Percentiles rank a stretch among this genome's conserved stretches.
Evolutionary conservation across 1,140 invertebrate species (phyloP).

Genomic region (Drosophila orena): DNA sequence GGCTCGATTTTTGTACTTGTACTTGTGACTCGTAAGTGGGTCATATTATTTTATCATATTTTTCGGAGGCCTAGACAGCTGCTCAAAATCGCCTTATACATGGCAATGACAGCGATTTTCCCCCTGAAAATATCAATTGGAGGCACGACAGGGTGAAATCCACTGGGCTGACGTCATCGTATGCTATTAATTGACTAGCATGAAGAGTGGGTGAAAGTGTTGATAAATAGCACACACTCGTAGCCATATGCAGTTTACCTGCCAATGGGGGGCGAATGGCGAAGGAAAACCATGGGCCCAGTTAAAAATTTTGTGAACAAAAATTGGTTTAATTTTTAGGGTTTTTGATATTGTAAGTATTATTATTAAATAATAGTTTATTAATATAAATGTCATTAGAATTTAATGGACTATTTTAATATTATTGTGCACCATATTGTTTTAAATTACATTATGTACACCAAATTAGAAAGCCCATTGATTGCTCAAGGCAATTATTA

Average conservation of each 20-base stretch:
- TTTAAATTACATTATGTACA: too few relatives aligned
- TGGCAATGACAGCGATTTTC: constrained; percentile 34
- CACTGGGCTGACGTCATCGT: constrained; percentile 54
- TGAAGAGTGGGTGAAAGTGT: constrained; percentile 48
- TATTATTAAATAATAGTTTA: too few relatives aligned
- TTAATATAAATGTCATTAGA: too few relatives aligned
- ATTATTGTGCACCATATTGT: too few relatives aligned
- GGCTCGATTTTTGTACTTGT: constrained; percentile 25
- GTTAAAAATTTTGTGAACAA: constrained; percentile 10
- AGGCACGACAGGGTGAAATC: constrained; percentile 12
- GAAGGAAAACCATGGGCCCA: constrained; percentile 49
- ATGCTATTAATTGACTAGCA: constrained; percentile 57
- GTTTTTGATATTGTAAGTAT: too few relatives aligned
- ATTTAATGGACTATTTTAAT: too few relatives aligned
- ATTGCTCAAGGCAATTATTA: not conserved
- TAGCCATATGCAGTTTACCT: constrained; percentile 36
- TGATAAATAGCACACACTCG: constrained; percentile 31
- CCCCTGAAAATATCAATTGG: constrained; percentile 41
- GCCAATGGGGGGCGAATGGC: constrained; percentile 47
- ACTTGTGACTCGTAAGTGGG: constrained; percentile 57
- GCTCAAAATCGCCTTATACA: constrained; percentile 34
- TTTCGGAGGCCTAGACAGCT: constrained; percentile 42
- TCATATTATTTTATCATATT: constrained; percentile 55
- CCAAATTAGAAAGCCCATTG: not conserved
- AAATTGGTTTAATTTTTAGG: too few relatives aligned